Evolutionary conservation across 2,797 vertebrate genomes (phyloP).

Genomic region (Bufotes viridis): DNA sequence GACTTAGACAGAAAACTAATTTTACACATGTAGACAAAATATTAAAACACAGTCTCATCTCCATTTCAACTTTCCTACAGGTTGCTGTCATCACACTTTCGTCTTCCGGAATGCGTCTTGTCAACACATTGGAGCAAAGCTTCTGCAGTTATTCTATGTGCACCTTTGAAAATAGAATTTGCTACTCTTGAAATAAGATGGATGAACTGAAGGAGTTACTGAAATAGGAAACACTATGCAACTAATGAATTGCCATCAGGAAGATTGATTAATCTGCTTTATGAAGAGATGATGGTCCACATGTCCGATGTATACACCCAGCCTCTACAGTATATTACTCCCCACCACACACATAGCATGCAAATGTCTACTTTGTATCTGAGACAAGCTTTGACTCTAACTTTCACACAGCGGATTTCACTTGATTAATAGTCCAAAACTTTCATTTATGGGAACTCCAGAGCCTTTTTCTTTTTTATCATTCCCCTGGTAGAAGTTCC

Average conservation of each 20-base stretch:
- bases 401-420: conserved; percentile 3
- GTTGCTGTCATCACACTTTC: neutral
- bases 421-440: conserved; percentile 46
- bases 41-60: neutral
- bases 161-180: neutral
- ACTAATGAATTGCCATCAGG: no score
- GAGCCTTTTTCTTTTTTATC: neutral
- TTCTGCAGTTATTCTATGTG: neutral
- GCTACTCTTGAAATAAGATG: neutral
- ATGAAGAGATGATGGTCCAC: neutral
- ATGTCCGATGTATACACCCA: neutral
- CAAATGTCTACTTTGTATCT: neutral
- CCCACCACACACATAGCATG: neutral
- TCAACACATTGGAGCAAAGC: neutral
- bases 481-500: conserved; percentile 35
- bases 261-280: neutral
- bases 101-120: neutral
- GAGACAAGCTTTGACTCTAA: neutral
- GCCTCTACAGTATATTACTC: neutral
- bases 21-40: conserved; percentile 8
- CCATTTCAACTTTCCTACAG: neutral
- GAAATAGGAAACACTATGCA: neutral
- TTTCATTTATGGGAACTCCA: conserved; percentile 2
- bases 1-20: conserved; percentile 18
- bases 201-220: neutral